A percentile compares a stretch with the other conserved stretches of the same genome.
Evolutionary conservation across 2,888 invertebrate genomes (phyloP).

Genomic region (Formica aserva): DNA sequence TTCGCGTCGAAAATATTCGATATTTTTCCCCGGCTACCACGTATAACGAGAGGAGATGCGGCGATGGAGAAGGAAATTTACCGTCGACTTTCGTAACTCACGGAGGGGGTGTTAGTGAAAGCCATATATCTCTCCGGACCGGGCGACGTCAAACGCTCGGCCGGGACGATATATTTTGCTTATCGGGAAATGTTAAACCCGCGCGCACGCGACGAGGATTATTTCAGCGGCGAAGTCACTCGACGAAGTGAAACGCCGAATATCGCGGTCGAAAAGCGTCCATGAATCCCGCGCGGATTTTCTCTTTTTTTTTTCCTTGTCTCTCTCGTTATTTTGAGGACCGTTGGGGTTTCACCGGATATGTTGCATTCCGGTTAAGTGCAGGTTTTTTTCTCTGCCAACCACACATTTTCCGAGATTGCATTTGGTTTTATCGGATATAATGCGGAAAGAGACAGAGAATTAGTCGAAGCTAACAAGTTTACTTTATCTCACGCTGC

Average conservation of each 20-base stretch:
- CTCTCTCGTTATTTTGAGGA: background rate
- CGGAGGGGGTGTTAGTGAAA: constrained; percentile 36
- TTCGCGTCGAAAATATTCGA: constrained; percentile 42
- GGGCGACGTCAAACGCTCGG: constrained; percentile 45
- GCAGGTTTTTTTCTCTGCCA: background rate
- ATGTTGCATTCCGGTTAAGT: background rate
- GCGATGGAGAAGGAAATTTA: constrained; percentile 32
- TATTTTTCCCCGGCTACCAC: constrained; percentile 14
- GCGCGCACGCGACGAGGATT: constrained; percentile 25
- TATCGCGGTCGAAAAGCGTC: constrained; percentile 2
- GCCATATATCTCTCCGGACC: constrained; percentile 49
- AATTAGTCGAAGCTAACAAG: constrained; percentile 28
- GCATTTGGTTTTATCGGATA: background rate
- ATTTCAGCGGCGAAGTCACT: constrained; percentile 38
- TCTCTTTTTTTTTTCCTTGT: background rate
- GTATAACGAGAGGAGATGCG: background rate
- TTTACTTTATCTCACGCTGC: constrained; percentile 28
- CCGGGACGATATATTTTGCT: constrained; percentile 51
- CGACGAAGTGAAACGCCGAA: constrained; percentile 28
- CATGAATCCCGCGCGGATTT: constrained; percentile 13
- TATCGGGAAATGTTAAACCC: constrained; percentile 49
- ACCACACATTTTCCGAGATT: constrained; percentile 4
- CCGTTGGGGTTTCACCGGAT: background rate
- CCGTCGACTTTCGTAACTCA: constrained; percentile 44
- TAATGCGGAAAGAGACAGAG: constrained; percentile 9